Percentiles rank a stretch among this genome's conserved stretches.
Evolutionary conservation across 2,797 vertebrate species (phyloP).

Genomic region (Percopsis omiscomaycus): DNA sequence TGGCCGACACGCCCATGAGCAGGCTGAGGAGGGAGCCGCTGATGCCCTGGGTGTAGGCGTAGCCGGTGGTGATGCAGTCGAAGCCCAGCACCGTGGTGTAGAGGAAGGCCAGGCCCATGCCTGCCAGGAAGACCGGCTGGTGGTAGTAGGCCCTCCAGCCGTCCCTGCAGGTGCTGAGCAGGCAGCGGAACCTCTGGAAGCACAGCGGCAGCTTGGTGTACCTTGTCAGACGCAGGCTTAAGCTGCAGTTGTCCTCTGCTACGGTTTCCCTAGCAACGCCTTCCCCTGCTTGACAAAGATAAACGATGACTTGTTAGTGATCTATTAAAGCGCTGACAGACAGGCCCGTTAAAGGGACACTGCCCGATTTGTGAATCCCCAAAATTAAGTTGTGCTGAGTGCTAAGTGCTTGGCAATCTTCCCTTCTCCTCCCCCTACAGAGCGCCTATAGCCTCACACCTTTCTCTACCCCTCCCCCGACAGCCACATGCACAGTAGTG

Average conservation of each 20-base stretch:
- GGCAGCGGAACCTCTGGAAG: constrained; percentile 62
- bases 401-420: no score
- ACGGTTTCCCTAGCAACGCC: constrained; percentile 41
- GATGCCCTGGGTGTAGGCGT: constrained; percentile 83
- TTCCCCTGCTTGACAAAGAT: constrained; percentile 56
- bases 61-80: constrained; percentile 83
- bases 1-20: constrained; percentile 79
- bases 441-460: no score
- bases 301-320: neutral
- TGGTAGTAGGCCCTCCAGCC: constrained; percentile 80
- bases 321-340: no score
- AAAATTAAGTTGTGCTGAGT: no score
- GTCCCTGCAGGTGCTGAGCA: constrained; percentile 73
- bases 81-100: constrained; percentile 84
- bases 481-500: no score
- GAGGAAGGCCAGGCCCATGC: constrained; percentile 83
- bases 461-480: no score
- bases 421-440: no score
- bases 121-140: constrained; percentile 80
- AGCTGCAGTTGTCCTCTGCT: constrained; percentile 58
- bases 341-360: no score
- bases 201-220: constrained; percentile 63
- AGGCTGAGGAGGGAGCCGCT: constrained; percentile 84
- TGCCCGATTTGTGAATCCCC: no score
- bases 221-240: constrained; percentile 54